These are phyloP conservation scores for Corythornis leucogaster DNA, from an alignment of 2,797 vertebrate genomes.

Conservation along the genomic window DNA sequence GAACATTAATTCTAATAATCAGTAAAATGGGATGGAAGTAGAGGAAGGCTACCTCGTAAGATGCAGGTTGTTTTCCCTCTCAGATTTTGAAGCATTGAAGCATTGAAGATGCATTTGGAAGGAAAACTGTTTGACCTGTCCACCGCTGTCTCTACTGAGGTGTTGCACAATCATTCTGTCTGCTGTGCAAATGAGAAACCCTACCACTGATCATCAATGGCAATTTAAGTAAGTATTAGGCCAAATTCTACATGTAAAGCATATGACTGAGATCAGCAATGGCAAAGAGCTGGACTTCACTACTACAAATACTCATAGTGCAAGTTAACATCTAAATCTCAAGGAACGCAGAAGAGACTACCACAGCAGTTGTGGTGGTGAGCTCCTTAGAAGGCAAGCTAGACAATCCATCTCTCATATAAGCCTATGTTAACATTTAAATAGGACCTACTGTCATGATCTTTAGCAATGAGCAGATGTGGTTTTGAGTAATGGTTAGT, in stretches of 20 bases:
- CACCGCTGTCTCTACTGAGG: not conserved
- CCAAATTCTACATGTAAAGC: not conserved
- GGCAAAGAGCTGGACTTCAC: not conserved
- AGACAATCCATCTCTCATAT: not conserved
- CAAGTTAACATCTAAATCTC: not conserved
- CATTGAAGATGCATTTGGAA: not conserved
- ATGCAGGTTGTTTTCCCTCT: not conserved
- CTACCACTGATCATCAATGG: not conserved
- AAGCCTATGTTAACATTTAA: not conserved
- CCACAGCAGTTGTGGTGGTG: accelerated
- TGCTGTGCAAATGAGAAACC: not conserved
- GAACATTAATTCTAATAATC: not conserved
- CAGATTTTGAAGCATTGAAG: not conserved
- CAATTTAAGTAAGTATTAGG: not conserved
- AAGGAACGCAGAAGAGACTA: not conserved
- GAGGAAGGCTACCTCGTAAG: not conserved
- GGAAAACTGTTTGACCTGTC: not conserved
- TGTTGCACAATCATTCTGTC: not conserved
- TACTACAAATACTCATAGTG: not conserved
- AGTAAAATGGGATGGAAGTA: not conserved
- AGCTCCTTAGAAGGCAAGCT: not conserved
- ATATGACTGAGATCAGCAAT: not conserved
- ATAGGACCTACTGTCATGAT: not conserved
- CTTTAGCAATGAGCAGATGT: slow-evolving; percentile 16
- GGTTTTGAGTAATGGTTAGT: slow-evolving; percentile 45